Conservation (phyloP, 2,797 vertebrate species). For the Gorsachius magnificus region DNA sequence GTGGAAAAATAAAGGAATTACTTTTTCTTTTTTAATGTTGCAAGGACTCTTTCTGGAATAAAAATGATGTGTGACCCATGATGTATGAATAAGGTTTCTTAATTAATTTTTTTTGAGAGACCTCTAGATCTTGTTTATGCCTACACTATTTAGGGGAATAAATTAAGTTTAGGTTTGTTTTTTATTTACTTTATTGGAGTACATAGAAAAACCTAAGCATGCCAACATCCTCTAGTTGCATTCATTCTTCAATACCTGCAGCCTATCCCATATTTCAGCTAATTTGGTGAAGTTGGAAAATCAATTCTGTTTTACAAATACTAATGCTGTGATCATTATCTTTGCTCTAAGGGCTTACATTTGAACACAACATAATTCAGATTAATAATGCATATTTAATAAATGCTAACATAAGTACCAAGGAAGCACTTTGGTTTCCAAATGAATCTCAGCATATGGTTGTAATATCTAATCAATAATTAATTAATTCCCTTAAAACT, state of each 20-base stretch:
- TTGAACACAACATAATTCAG: constrained; percentile 61
- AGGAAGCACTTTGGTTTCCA: constrained; percentile 53
- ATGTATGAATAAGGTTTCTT: neutral
- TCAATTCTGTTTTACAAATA: constrained; percentile 60
- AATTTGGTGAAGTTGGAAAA: constrained; percentile 63
- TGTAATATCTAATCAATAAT: constrained; percentile 69
- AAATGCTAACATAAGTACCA: constrained; percentile 46
- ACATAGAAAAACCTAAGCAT: neutral
- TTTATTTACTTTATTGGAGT: neutral
- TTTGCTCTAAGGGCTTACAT: constrained; percentile 57
- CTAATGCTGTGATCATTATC: constrained; percentile 52
- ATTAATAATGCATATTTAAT: constrained; percentile 71
- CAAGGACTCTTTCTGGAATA: neutral
- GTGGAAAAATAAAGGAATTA: neutral
- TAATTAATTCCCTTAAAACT: constrained; percentile 69
- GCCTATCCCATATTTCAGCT: constrained; percentile 41
- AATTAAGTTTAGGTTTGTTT: neutral
- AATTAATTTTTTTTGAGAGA: neutral
- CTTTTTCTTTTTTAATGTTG: neutral
- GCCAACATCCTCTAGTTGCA: neutral
- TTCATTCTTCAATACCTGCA: constrained; percentile 21
- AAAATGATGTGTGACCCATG: neutral
- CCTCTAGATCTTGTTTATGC: neutral
- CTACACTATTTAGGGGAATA: neutral
- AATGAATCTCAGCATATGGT: constrained; percentile 26